Evolutionary conservation across 2,113 vertebrate genomes (phyloP).

Genomic region (Mungos mungo): DNA sequence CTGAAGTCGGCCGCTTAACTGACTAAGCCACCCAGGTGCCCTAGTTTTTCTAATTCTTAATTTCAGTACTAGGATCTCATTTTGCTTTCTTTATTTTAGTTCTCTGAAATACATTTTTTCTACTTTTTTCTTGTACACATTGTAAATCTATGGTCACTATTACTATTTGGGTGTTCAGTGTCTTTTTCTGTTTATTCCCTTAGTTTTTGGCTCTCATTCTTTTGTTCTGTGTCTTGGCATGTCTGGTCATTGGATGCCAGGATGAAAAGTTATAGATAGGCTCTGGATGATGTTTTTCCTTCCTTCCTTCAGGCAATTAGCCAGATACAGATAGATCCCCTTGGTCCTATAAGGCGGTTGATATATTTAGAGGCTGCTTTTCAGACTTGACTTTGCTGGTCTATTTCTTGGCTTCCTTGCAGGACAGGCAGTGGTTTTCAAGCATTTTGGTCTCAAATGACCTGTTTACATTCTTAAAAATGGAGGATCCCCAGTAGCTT

Average conservation of each 20-base stretch:
- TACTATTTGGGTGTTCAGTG: neutral
- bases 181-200: neutral
- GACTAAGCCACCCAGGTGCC: too few species aligned
- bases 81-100: neutral
- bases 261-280: neutral
- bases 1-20: too few species aligned
- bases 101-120: neutral
- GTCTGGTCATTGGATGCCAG: neutral
- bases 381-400: neutral
- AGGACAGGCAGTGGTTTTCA: neutral
- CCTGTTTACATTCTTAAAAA: neutral
- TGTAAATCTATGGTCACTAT: neutral
- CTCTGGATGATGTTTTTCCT: neutral
- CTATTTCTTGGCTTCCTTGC: neutral
- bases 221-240: neutral
- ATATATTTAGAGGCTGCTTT: neutral
- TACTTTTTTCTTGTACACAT: neutral
- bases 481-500: neutral
- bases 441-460: neutral
- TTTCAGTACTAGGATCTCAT: constrained; percentile 4
- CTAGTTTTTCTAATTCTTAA: neutral
- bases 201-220: neutral
- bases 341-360: neutral
- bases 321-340: neutral
- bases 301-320: neutral